Evolutionary conservation across 2,888 invertebrate species (phyloP).

Genomic region (Odontocerum albicorne): DNA sequence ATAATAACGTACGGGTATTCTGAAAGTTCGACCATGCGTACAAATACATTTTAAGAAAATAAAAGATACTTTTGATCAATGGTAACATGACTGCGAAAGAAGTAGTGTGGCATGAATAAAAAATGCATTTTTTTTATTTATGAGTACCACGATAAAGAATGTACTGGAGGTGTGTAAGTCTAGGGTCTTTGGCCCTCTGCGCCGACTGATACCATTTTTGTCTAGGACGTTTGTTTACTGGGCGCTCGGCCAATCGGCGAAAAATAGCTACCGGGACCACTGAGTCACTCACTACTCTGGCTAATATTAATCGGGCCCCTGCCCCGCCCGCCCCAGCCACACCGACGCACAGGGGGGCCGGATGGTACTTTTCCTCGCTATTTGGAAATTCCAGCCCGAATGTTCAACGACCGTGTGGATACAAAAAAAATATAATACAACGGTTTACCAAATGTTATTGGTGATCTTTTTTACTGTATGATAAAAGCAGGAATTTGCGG

Average conservation of each 20-base stretch:
- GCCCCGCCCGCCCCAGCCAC: slow-evolving; percentile 1
- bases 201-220: slow-evolving; percentile 26
- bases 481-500: too few relatives aligned
- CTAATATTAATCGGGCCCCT: slow-evolving; percentile 14
- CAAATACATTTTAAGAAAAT: too few relatives aligned
- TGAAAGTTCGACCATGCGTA: too few relatives aligned
- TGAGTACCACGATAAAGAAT: not conserved
- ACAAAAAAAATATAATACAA: too few relatives aligned
- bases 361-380: not conserved
- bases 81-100: too few relatives aligned
- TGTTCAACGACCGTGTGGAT: too few relatives aligned
- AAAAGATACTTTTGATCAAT: too few relatives aligned
- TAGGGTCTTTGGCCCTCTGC: slow-evolving; percentile 20
- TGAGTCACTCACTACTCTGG: slow-evolving; percentile 18
- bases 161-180: not conserved
- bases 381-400: not conserved
- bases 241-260: slow-evolving; percentile 25
- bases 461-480: too few relatives aligned
- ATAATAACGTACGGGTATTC: too few relatives aligned
- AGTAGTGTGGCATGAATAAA: too few relatives aligned
- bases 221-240: slow-evolving; percentile 32
- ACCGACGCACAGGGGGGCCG: not conserved
- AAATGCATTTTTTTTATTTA: not conserved
- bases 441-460: too few relatives aligned
- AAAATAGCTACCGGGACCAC: slow-evolving; percentile 24